Evolutionary conservation across 1,140 invertebrate species (phyloP).

Genomic region (Augochlora pura): DNA sequence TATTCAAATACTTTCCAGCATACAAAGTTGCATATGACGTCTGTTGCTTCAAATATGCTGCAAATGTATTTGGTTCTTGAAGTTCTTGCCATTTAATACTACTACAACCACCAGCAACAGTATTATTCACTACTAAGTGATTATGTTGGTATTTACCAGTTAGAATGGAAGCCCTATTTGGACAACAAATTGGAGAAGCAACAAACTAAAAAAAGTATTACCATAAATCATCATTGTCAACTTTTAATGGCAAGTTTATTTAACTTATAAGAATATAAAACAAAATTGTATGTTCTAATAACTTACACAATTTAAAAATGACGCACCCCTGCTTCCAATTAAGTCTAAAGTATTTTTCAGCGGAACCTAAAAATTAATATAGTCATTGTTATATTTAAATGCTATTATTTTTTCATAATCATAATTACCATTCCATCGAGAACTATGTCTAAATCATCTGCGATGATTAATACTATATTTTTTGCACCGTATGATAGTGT

Average conservation of each 20-base stretch:
- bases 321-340: slow-evolving; percentile 84
- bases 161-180: slow-evolving; percentile 92
- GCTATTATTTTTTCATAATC: no score
- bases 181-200: slow-evolving; percentile 92
- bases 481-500: slow-evolving; percentile 14
- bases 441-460: slow-evolving; percentile 92
- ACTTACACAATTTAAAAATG: slow-evolving; percentile 88
- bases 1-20: slow-evolving; percentile 93
- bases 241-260: background rate
- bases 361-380: slow-evolving; percentile 83
- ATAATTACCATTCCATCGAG: slow-evolving; percentile 86
- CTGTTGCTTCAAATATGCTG: slow-evolving; percentile 82
- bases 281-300: background rate
- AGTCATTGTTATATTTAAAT: background rate
- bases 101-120: slow-evolving; percentile 88
- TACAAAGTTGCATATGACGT: slow-evolving; percentile 89
- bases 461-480: slow-evolving; percentile 91
- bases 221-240: background rate
- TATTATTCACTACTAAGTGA: slow-evolving; percentile 89
- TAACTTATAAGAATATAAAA: background rate
- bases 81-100: slow-evolving; percentile 84
- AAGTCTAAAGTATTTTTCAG: slow-evolving; percentile 84
- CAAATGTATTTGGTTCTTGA: slow-evolving; percentile 86
- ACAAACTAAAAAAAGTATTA: slow-evolving; percentile 82
- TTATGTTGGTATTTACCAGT: slow-evolving; percentile 93